phyloP scores from a whole-genome alignment of 2,888 invertebrate species.

The Elegia similella region DNA sequence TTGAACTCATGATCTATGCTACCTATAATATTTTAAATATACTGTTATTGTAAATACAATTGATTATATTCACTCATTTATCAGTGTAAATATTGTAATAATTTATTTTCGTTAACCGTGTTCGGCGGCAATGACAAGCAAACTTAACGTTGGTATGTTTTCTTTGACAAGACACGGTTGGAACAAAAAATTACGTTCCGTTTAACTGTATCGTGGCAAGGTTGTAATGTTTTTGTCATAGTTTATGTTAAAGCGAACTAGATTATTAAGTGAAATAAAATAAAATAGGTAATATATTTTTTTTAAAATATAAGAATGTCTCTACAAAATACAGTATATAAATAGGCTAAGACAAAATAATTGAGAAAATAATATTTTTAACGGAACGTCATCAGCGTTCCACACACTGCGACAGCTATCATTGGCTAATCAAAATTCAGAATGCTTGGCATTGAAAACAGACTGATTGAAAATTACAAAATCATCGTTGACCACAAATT shows the following conservation, averaged over 20 bases:
- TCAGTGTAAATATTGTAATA: constrained; percentile 26
- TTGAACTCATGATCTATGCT: constrained; percentile 90
- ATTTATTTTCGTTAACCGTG: constrained; percentile 21
- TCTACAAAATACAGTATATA: no score
- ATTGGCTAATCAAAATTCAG: not conserved
- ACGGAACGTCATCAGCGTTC: no score
- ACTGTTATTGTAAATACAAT: constrained; percentile 21
- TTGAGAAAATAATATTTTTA: no score
- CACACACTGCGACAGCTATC: no score
- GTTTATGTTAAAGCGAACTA: no score
- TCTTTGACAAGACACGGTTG: constrained; percentile 14
- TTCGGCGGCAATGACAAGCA: constrained; percentile 66
- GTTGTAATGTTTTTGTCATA: no score
- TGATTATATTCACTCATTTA: constrained; percentile 26
- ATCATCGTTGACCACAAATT: not conserved
- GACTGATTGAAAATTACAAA: not conserved
- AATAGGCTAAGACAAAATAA: no score
- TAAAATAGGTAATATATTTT: no score
- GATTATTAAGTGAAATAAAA: no score
- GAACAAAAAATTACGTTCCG: not conserved
- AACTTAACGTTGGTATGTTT: constrained; percentile 28
- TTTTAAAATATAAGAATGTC: no score
- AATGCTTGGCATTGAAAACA: not conserved
- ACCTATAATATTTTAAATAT: constrained; percentile 24
- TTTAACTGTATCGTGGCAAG: not conserved